Conservation (phyloP, 2,113 vertebrate species). For the Pionites leucogaster region DNA sequence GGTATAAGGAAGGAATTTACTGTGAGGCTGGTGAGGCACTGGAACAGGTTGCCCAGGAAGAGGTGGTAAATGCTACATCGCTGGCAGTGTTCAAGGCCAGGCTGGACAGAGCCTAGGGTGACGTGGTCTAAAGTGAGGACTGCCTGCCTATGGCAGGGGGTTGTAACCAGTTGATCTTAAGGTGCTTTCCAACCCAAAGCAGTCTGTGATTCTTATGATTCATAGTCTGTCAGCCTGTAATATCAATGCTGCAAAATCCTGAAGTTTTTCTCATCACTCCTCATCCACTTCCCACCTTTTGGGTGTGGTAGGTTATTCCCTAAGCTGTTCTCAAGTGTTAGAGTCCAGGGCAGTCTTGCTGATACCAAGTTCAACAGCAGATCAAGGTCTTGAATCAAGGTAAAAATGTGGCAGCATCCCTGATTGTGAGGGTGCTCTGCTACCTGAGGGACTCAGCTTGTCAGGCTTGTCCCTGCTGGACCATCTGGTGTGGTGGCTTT, state of each 20-base stretch:
- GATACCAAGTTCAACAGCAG: neutral
- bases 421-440: neutral
- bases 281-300: neutral
- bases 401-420: neutral
- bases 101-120: neutral
- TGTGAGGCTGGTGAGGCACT: neutral
- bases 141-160: neutral
- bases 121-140: neutral
- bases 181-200: neutral
- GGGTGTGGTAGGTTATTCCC: neutral
- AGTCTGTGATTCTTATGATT: neutral
- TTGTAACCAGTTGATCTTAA: neutral
- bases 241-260: neutral
- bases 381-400: neutral
- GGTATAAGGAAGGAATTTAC: neutral
- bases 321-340: neutral
- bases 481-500: neutral
- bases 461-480: neutral
- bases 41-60: neutral
- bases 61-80: neutral
- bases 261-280: neutral
- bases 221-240: neutral
- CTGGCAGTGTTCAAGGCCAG: neutral
- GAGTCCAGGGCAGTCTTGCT: neutral
- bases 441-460: neutral